Base-by-base conservation (phyloP, 2,113 vertebrate genomes). In the Verasper variegatus region DNA sequence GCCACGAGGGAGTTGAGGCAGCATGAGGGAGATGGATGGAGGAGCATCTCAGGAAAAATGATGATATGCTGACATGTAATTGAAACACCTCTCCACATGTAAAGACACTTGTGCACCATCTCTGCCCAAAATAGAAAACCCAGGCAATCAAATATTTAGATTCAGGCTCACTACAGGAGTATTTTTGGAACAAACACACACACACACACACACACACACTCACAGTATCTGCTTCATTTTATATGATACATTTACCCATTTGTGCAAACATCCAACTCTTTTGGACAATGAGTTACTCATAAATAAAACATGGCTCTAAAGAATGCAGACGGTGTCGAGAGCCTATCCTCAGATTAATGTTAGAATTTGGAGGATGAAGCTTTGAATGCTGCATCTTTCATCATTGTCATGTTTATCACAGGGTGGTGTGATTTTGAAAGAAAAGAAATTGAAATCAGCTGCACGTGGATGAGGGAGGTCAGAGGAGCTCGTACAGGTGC, bases 271-370 rank as follows among this genome's bases (percentile, higher is more conserved):
- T 85, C 78, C 82, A 71, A 52, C 70, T 79, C n/a, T 76, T 82
- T 76, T 82, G 75, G 82, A 90, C 82, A 88, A 71, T 85, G 82
- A 86, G 58, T 74, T 61, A 42, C 67, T 81, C 37, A 81, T 88
- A 72, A 86, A 90, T 92, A 84, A 88, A 88, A 88, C 65, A 89
- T 82, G 56, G 70, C 60, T 60, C 74, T 90, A 64, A 89, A 85
- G 83, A 85, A 89, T 81, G 76, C 76, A 86, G 83, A 81, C 71
- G 27, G 61, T 23, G 64, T 60, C 74, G 78, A 83, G 78, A 80
- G 77, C 73, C 60, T 71, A 66, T 75, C 35, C 0, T 84, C 75
- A 23, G 24, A 74, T 45, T 77, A 81, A 64, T 10, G 0, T 71
- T 65, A 55, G 68, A 79, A 72, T 65, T 54, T 58, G 14, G 64